A percentile compares a stretch with the other conserved stretches of the same genome.
Conservation (phyloP, 2,113 vertebrate genomes). For the Ptychochromis oligacanthus region DNA sequence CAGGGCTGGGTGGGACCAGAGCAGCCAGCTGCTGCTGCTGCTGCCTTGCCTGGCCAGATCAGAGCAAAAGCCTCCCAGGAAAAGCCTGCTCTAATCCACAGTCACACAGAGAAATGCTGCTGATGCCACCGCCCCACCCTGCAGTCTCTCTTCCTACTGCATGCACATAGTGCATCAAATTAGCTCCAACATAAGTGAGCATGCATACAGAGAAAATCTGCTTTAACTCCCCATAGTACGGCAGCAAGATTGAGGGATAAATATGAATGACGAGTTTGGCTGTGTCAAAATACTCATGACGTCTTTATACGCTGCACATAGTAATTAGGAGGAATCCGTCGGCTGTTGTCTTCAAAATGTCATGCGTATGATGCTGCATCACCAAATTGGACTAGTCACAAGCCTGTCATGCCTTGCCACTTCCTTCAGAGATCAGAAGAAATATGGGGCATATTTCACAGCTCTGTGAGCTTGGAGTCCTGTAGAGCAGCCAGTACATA, state of each 20-base stretch:
- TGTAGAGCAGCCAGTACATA: conserved; percentile 39
- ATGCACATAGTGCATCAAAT: conserved; percentile 26
- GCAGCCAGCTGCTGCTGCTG: conserved; percentile 52
- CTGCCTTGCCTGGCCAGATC: conserved; percentile 40
- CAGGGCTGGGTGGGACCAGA: conserved; percentile 45
- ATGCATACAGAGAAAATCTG: neutral
- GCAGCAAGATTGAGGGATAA: neutral
- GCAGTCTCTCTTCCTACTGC: conserved; percentile 30
- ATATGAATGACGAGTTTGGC: neutral
- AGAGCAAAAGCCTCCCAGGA: conserved; percentile 55
- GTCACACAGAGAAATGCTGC: conserved; percentile 43
- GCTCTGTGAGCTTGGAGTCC: conserved; percentile 32
- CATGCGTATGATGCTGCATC: neutral
- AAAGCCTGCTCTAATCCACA: conserved; percentile 49
- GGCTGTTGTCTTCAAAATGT: conserved; percentile 19
- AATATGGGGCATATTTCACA: conserved; percentile 58
- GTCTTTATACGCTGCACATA: neutral
- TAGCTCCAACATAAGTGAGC: neutral
- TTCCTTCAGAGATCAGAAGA: conserved; percentile 42
- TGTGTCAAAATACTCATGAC: neutral
- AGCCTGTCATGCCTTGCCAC: conserved; percentile 8
- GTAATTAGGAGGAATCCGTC: conserved; percentile 15
- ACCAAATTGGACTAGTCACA: conserved; percentile 9
- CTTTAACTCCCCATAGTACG: neutral
- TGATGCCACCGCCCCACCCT: conserved; percentile 32